These are phyloP conservation scores for Otolemur garnettii DNA, from an alignment of 2,113 vertebrate genomes.

Conservation along the genomic window DNA sequence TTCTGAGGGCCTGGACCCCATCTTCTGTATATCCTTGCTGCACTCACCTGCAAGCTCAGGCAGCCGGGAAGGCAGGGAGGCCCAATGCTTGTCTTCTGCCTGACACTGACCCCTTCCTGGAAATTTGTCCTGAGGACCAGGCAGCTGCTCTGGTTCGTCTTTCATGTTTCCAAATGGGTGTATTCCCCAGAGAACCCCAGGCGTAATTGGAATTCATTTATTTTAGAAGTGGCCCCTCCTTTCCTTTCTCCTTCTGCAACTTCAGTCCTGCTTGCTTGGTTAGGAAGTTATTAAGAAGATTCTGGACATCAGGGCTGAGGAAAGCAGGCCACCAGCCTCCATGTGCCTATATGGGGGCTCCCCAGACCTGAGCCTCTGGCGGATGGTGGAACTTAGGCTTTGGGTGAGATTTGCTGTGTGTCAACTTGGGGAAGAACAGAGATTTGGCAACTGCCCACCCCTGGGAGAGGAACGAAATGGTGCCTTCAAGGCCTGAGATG, in stretches of 20 bases:
- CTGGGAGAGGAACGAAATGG: not conserved
- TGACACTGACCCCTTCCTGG: not conserved
- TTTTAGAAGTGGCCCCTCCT: too few relatives aligned
- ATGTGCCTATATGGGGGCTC: not conserved
- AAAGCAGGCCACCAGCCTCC: not conserved
- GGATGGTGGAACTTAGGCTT: not conserved
- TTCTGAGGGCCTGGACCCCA: not conserved
- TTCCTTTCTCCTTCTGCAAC: not conserved
- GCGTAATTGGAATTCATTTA: too few relatives aligned
- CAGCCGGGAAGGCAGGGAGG: rapidly evolving
- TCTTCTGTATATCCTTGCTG: rapidly evolving
- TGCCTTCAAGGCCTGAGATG: not conserved
- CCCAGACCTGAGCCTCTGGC: not conserved
- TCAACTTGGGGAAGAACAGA: not conserved
- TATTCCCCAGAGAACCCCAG: too few relatives aligned
- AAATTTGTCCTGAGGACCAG: not conserved
- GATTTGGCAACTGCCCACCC: not conserved
- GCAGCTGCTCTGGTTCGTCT: too few relatives aligned
- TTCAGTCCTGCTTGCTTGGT: not conserved
- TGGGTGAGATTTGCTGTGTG: not conserved
- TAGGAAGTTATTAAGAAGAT: not conserved
- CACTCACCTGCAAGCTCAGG: not conserved
- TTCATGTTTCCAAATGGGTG: not conserved
- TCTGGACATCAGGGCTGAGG: not conserved
- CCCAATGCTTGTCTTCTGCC: not conserved